Evolutionary conservation across 92 coral and sea anemone genomes (phyloP).

Genomic region (Palythoa grandiflora): DNA sequence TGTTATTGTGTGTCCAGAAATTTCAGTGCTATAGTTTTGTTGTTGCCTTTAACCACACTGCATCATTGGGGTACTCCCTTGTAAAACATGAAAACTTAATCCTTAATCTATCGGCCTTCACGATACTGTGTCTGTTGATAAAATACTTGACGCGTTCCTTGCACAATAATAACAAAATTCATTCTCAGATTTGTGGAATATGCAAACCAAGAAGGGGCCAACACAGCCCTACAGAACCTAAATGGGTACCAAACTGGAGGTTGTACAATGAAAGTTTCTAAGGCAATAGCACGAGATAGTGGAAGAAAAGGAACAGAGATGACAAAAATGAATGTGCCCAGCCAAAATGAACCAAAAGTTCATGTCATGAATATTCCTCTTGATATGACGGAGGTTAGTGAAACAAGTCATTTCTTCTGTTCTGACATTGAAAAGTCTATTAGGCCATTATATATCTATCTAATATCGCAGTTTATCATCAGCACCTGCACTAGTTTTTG

Average conservation of each 20-base stretch:
- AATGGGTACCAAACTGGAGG: slow-evolving; percentile 63
- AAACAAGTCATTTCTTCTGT: not conserved
- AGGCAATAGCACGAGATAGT: slow-evolving; percentile 63
- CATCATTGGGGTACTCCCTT: not conserved
- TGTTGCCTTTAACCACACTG: not conserved
- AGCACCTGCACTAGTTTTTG: too few species aligned
- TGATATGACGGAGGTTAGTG: slow-evolving; percentile 80
- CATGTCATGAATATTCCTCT: slow-evolving; percentile 85
- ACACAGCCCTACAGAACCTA: slow-evolving; percentile 69
- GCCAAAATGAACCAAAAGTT: slow-evolving; percentile 58
- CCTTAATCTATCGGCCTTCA: too few species aligned
- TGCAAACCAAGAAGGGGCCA: slow-evolving; percentile 79
- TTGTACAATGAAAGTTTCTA: slow-evolving; percentile 68
- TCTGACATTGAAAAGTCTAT: too few species aligned
- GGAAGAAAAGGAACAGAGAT: slow-evolving; percentile 2
- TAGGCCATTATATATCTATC: too few species aligned
- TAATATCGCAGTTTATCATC: too few species aligned
- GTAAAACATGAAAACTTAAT: too few species aligned
- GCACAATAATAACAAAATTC: not conserved
- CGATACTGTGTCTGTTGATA: too few species aligned
- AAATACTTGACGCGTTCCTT: too few species aligned
- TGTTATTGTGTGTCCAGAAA: not conserved
- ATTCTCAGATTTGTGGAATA: slow-evolving; percentile 74
- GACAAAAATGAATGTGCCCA: not conserved
- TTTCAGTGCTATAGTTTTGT: not conserved